These are phyloP conservation scores for Idaea biselata DNA, from an alignment of 2,888 invertebrate species.

Conservation along the genomic window DNA sequence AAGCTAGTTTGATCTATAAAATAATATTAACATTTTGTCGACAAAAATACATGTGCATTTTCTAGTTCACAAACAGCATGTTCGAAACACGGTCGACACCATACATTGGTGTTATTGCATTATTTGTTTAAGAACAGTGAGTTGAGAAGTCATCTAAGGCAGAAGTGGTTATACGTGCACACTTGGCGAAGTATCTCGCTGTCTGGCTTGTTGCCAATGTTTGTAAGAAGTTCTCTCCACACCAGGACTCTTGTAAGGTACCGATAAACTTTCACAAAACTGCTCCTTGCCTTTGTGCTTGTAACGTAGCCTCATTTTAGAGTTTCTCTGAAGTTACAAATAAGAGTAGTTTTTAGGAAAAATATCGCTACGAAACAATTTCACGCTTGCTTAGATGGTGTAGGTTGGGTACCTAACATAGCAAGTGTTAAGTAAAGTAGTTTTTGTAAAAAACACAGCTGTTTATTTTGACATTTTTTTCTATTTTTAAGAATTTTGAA, in stretches of 20 bases:
- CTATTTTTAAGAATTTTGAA: too few relatives aligned
- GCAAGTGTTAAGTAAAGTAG: neutral
- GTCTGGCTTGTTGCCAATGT: slow-evolving; percentile 60
- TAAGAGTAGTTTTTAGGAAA: slow-evolving; percentile 13
- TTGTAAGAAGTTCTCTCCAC: slow-evolving; percentile 52
- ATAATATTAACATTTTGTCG: too few relatives aligned
- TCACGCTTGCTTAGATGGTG: neutral
- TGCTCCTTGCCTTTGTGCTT: slow-evolving; percentile 41
- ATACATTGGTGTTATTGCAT: slow-evolving; percentile 5
- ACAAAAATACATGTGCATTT: neutral
- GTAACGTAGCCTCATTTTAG: slow-evolving; percentile 32
- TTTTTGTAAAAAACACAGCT: neutral
- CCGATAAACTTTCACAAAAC: slow-evolving; percentile 51
- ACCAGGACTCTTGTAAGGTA: slow-evolving; percentile 44
- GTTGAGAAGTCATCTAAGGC: slow-evolving; percentile 42
- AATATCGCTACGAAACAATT: slow-evolving; percentile 7
- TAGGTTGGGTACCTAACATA: neutral
- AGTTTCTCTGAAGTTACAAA: slow-evolving; percentile 24
- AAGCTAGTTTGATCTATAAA: too few relatives aligned
- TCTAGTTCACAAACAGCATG: neutral
- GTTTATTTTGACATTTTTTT: neutral
- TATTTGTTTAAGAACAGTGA: slow-evolving; percentile 23
- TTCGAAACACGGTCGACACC: neutral
- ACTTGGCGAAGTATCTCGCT: slow-evolving; percentile 52
- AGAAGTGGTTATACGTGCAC: slow-evolving; percentile 54